phyloP scores from a whole-genome alignment of 2,797 vertebrate genomes.

The Perdix hodgsoniae region DNA sequence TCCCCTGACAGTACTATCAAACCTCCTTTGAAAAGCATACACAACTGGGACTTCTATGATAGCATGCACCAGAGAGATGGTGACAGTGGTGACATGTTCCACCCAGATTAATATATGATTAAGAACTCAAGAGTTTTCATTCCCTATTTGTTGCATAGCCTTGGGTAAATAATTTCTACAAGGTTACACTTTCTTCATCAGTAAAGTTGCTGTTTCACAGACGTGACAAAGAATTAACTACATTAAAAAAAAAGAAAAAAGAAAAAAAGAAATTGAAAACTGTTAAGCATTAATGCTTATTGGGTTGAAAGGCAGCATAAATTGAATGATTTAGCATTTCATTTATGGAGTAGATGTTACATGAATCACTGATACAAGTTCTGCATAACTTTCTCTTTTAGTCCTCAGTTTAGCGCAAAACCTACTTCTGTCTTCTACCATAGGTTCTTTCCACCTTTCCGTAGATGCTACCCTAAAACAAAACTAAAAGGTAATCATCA shows the following conservation, averaged over 20 bases:
- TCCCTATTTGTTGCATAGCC: background rate
- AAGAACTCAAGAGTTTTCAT: background rate
- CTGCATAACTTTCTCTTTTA: background rate
- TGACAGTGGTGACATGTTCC: background rate
- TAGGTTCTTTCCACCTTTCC: background rate
- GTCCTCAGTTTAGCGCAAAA: background rate
- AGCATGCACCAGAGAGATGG: rapidly evolving
- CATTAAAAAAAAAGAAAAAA: background rate
- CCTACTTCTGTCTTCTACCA: background rate
- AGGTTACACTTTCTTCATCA: background rate
- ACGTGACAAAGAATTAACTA: background rate
- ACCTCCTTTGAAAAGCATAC: background rate
- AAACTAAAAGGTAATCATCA: background rate
- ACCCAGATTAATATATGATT: background rate
- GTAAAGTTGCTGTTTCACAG: background rate
- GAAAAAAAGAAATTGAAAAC: background rate
- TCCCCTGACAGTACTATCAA: background rate
- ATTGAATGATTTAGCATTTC: background rate
- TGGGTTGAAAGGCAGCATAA: background rate
- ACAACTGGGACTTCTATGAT: background rate
- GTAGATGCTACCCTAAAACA: background rate
- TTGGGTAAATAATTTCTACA: background rate
- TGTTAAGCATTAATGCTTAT: background rate
- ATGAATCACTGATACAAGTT: background rate
- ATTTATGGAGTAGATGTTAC: background rate